Conservation (phyloP, 2,888 invertebrate species). For the Drosophila prolongata region DNA sequence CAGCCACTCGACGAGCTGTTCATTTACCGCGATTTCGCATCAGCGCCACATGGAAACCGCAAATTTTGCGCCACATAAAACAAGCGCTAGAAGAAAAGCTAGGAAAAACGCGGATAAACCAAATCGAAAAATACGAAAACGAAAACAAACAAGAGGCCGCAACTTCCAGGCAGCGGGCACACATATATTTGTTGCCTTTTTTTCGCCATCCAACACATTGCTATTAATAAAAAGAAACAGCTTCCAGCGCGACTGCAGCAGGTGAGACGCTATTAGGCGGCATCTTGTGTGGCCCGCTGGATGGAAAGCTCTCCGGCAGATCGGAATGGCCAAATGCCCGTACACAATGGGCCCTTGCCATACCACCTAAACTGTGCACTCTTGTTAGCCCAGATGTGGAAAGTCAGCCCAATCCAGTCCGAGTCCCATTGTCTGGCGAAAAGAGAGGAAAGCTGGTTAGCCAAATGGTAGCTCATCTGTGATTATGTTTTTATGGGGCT, state of each 20-base stretch:
- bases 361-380: slow-evolving; percentile 1
- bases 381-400: slow-evolving; percentile 49
- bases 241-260: slow-evolving; percentile 21
- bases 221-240: slow-evolving; percentile 65
- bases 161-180: slow-evolving; percentile 38
- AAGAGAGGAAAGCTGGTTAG: slow-evolving; percentile 40
- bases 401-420: slow-evolving; percentile 31
- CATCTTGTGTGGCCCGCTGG: slow-evolving; percentile 42
- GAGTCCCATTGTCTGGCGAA: slow-evolving; percentile 38
- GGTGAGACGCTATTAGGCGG: slow-evolving; percentile 45
- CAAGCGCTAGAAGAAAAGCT: slow-evolving; percentile 42
- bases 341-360: slow-evolving; percentile 43
- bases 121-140: slow-evolving; percentile 6
- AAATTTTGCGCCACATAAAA: slow-evolving; percentile 61
- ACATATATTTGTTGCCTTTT: slow-evolving; percentile 21
- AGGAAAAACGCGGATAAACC: slow-evolving; percentile 34
- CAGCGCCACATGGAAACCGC: slow-evolving; percentile 56
- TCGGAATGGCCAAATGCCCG: slow-evolving; percentile 19
- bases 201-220: slow-evolving; percentile 59
- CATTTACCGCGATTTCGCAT: slow-evolving; percentile 59
- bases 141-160: slow-evolving; percentile 45
- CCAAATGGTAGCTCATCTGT: slow-evolving; percentile 50
- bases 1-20: slow-evolving; percentile 20
- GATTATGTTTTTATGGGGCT: slow-evolving; percentile 44
- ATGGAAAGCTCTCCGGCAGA: slow-evolving; percentile 37